phyloP scores from a whole-genome alignment of 2,888 invertebrate species.

The Leuctra nigra region DNA sequence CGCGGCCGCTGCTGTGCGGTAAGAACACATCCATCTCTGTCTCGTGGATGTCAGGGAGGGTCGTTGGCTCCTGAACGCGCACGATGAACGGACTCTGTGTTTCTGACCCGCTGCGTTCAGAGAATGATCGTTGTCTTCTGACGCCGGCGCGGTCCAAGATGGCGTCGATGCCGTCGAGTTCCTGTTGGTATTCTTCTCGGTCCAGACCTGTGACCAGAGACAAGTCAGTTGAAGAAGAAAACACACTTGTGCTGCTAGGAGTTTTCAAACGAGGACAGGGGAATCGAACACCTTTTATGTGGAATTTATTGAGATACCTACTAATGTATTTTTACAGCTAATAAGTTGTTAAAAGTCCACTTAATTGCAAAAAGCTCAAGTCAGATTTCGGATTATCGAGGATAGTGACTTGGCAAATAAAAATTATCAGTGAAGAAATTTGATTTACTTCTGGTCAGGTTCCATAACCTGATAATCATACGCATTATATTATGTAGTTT shows the following conservation, averaged over 20 bases:
- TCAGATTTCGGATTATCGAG: no score
- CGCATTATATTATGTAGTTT: no score
- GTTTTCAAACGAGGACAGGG: not conserved
- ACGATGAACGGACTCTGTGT: not conserved
- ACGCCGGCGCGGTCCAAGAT: slow-evolving; percentile 25
- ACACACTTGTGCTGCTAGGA: not conserved
- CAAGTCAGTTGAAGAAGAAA: not conserved
- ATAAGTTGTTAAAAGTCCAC: no score
- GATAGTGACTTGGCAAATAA: no score
- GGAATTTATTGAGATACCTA: not conserved
- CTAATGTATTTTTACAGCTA: no score
- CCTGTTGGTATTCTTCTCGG: slow-evolving; percentile 24
- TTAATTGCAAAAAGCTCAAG: no score
- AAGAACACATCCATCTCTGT: slow-evolving; percentile 12
- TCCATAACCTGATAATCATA: no score
- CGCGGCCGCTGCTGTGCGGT: no score
- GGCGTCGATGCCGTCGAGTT: slow-evolving; percentile 27
- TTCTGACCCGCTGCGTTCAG: not conserved
- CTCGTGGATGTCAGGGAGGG: not conserved
- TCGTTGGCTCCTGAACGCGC: not conserved
- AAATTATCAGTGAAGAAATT: no score
- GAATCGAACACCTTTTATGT: not conserved
- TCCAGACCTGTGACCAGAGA: not conserved
- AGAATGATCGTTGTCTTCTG: slow-evolving; percentile 16
- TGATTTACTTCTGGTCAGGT: no score